Evolutionary conservation across 2,888 invertebrate genomes (phyloP).

Genomic region (Balanococcus diminutus): DNA sequence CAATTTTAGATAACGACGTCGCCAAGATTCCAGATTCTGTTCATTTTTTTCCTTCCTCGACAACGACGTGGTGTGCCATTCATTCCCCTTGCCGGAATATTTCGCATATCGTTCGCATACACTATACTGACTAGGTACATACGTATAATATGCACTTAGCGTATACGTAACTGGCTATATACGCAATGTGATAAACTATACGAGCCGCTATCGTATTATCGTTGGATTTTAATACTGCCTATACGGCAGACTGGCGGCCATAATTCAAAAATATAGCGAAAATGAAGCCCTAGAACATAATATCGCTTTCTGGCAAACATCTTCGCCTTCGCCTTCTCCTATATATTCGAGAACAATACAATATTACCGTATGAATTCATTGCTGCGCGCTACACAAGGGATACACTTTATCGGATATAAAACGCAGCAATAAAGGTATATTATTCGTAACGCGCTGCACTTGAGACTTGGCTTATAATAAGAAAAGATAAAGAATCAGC

Average conservation of each 20-base stretch:
- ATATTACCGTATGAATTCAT: conserved; percentile 48
- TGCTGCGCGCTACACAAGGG: conserved; percentile 39
- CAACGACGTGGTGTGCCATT: neutral
- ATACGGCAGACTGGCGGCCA: conserved; percentile 30
- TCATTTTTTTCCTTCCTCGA: neutral
- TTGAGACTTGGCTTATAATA: conserved; percentile 52
- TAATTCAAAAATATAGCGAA: conserved; percentile 53
- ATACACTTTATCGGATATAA: conserved; percentile 53
- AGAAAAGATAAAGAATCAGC: conserved; percentile 49
- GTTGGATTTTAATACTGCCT: conserved; percentile 50
- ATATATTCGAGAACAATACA: conserved; percentile 41
- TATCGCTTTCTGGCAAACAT: conserved; percentile 45
- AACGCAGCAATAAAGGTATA: conserved; percentile 53
- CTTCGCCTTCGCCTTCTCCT: neutral
- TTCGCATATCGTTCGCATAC: neutral
- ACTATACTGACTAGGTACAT: neutral
- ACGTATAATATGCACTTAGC: neutral
- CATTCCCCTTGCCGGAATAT: neutral
- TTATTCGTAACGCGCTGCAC: conserved; percentile 52
- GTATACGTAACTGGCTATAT: neutral
- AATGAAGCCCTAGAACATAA: conserved; percentile 50
- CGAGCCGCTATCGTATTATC: conserved; percentile 45
- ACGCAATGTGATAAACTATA: conserved; percentile 8
- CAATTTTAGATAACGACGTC: conserved; percentile 39
- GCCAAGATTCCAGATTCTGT: conserved; percentile 29